These are phyloP conservation scores for Zophobas atratus DNA, from an alignment of 1,140 invertebrate species.

Conservation along the genomic window DNA sequence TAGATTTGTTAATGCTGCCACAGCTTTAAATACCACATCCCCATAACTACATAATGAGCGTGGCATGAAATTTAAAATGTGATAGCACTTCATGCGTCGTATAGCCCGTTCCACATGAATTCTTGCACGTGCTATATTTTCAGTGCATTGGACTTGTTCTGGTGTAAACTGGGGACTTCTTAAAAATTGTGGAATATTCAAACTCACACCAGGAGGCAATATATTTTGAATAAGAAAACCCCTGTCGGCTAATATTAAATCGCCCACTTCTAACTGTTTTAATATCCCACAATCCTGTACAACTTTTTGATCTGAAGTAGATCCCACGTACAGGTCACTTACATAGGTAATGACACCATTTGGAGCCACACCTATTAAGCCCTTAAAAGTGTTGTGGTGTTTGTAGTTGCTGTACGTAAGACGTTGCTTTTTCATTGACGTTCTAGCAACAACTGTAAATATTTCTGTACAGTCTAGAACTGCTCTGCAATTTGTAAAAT, in stretches of 20 bases:
- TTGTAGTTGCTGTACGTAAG: neutral
- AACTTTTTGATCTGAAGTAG: constrained; percentile 46
- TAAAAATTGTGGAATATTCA: constrained; percentile 13
- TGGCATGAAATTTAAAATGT: constrained; percentile 42
- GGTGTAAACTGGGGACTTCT: constrained; percentile 3
- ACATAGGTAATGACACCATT: no score
- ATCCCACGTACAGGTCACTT: no score
- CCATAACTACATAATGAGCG: no score
- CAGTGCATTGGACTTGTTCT: no score
- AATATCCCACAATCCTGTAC: constrained; percentile 44
- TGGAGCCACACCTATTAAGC: no score
- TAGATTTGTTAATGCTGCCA: no score
- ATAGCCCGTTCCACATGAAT: neutral
- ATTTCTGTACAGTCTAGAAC: constrained; percentile 6
- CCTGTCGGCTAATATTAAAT: no score
- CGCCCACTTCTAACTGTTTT: neutral
- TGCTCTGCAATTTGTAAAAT: no score
- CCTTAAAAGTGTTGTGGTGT: no score
- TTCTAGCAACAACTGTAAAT: constrained; percentile 40
- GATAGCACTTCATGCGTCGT: constrained; percentile 38
- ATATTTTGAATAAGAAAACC: constrained; percentile 41
- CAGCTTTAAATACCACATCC: no score
- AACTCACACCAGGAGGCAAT: no score
- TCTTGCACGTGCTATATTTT: neutral
- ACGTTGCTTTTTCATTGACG: constrained; percentile 28